Base-by-base conservation (phyloP, 92 coral and sea anemone species). In the Pocillopora grandis region DNA sequence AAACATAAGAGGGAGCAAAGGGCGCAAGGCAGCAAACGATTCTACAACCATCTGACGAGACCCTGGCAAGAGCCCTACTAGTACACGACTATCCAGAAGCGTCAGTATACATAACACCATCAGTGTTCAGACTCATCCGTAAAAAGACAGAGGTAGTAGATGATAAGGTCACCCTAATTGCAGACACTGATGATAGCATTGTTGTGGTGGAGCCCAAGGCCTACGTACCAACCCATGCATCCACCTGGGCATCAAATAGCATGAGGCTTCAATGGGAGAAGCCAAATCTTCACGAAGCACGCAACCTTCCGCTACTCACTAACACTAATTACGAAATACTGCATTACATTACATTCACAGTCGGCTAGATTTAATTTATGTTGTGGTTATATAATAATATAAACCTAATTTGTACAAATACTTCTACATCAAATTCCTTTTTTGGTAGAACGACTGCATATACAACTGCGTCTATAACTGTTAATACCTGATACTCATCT, bases 171-270 rank as follows among this genome's bases (percentile, higher is more conserved):
- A 88, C 77, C 58, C 79, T 83, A 0, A 37, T 86, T 36, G 48
- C 90, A 21, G 63, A 74, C 31, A 80, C 76, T 19, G 90, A 87
- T 87, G 81, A 81, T 71, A 80, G 86, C 57, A 52, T 87, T 87
- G 86, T 81, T 16, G 81, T 81, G 18, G 82, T 86, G 12, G 80
- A 80, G 49, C 81, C 89, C 10, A 86, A 86, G 62, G 86, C 82
- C 37, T 80, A 65, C 69, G 81, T 87, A 59, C 86, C 86, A 21
- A 80, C 86, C 60, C 61, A 80, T 87, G 86, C n/a, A n/a, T n/a
- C n/a, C 86, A 87, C 86, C 60, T 87, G 90, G 83, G 86, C 86
- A n/a, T 80, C 81, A 4, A 86, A 86, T 52, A 81, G 82, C 82
- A 75, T 62, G 82, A 13, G 18, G 37, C 66, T 84, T 56, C 60